phyloP scores from a whole-genome alignment of 1,140 invertebrate genomes.

The Plectus sambesii region DNA sequence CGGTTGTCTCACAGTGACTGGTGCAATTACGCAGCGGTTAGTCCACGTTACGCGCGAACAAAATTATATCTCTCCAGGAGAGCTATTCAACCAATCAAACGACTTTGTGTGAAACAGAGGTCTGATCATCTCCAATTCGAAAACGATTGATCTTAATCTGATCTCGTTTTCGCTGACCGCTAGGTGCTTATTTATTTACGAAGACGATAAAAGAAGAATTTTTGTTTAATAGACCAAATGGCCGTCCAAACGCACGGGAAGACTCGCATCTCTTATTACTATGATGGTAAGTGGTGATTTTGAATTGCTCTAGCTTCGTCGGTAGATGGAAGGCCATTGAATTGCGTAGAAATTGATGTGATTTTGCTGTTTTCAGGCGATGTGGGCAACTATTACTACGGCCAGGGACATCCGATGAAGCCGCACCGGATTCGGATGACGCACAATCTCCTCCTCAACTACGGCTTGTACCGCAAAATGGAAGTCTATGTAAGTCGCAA shows the following conservation, averaged over 20 bases:
- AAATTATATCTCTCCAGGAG: too few species aligned
- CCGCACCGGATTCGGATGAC: slow-evolving; percentile 97
- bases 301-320: slow-evolving; percentile 19
- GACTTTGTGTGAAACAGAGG: too few species aligned
- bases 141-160: too few species aligned
- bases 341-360: neutral
- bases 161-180: too few species aligned
- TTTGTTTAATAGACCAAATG: too few species aligned
- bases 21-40: too few species aligned
- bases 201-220: too few species aligned
- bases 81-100: too few species aligned
- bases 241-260: slow-evolving; percentile 65
- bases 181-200: too few species aligned
- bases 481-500: slow-evolving; percentile 85
- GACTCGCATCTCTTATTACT: slow-evolving; percentile 92
- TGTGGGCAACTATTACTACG: slow-evolving; percentile 99
- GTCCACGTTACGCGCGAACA: too few species aligned
- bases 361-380: slow-evolving; percentile 60
- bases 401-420: slow-evolving; percentile 99
- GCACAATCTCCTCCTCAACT: slow-evolving; percentile 94
- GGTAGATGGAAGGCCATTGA: slow-evolving; percentile 6
- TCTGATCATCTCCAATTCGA: too few species aligned
- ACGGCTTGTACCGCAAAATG: slow-evolving; percentile 98
- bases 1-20: too few species aligned
- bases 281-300: slow-evolving; percentile 71